Conservation (phyloP, 2,797 vertebrate genomes). For the Garrulus glandarius region DNA sequence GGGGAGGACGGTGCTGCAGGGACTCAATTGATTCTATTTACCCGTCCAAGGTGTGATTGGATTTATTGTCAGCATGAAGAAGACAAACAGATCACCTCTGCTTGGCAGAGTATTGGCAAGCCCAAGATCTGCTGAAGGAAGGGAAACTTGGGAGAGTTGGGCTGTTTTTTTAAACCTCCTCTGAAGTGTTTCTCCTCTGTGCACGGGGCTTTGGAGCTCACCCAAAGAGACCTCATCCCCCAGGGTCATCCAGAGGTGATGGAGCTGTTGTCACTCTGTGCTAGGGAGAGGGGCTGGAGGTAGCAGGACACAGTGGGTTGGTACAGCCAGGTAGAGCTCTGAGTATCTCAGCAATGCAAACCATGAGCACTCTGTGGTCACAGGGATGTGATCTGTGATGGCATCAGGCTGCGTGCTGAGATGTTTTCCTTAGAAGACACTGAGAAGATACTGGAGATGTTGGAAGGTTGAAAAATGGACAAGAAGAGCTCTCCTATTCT, state of each 20-base stretch:
- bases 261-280: rapidly evolving
- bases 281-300: not conserved
- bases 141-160: constrained; percentile 56
- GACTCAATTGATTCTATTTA: constrained; percentile 86
- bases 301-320: rapidly evolving
- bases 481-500: not conserved
- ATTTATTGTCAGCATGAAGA: constrained; percentile 82
- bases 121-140: constrained; percentile 78
- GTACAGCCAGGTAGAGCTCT: rapidly evolving
- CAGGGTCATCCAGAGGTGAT: rapidly evolving
- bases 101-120: constrained; percentile 77
- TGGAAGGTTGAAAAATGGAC: not conserved
- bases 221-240: not conserved
- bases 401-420: not conserved
- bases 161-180: not conserved
- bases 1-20: constrained; percentile 71
- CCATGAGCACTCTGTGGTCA: rapidly evolving
- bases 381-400: not conserved
- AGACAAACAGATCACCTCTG: constrained; percentile 75
- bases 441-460: not conserved
- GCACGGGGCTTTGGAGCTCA: not conserved
- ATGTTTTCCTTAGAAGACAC: not conserved
- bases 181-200: not conserved
- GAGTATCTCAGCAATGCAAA: not conserved
- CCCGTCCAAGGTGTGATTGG: constrained; percentile 81